Evolutionary conservation across 2,888 invertebrate genomes (phyloP), one percentile per base, ranked within the genome.

Genomic region (Mystacides longicornis): DNA sequence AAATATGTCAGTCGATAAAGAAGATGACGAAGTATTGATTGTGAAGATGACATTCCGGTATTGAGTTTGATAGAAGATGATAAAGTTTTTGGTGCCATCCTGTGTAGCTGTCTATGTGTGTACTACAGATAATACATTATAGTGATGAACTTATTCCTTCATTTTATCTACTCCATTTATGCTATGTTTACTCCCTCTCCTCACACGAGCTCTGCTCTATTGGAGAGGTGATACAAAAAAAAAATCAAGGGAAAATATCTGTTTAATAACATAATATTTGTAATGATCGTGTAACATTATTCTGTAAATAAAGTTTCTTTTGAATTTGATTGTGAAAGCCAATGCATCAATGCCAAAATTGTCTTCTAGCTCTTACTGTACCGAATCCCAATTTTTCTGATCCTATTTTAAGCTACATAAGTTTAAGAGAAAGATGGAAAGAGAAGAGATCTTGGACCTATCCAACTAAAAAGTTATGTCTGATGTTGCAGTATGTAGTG

Each of bases 381-480:
- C 16, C 18, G 7, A 16, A 43, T 11, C 43, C 43, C 16, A 16
- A 18, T 11, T 5, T 16, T 16, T 18, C 14, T 5, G 16, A 43
- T 43, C 5, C 14, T n/a, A 43, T 43, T n/a, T 43, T 14, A 5
- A 43, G 18, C 16, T 43, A 43, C 16, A 43, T 43, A 5, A 18
- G 16, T 43, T 43, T 43, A 43, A 43, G 43, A 43, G 43, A 43
- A 43, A 14, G 43, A 16, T 43, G 43, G 43, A 43, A 5, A 16
- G 43, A 43, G 4, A 43, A 43, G 43, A 43, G 11, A 43, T 43
- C 43, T 18, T 18, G 7, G 5, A 43, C 43, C 5, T 43, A 43
- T n/a, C 43, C 43, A 5, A 43, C 43, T 5, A 16, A 43, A 16
- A 43, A 43, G 4, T 18, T 43, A 16, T 43, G 43, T n/a, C 18